Conservation (phyloP, 2,113 vertebrate species). For the Nestor notabilis region DNA sequence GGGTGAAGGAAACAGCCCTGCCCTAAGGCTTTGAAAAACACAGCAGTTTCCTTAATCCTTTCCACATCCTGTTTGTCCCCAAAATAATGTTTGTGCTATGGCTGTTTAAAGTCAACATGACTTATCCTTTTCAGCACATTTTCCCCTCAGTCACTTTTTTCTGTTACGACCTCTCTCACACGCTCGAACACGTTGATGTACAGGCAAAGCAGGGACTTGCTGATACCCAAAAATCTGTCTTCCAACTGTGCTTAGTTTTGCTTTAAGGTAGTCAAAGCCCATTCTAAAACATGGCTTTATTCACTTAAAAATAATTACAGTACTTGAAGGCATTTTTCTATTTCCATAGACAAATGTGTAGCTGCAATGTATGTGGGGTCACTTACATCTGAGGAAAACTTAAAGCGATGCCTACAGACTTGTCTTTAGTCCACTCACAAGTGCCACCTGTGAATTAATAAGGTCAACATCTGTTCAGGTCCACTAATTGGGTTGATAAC, state of each 20-base stretch:
- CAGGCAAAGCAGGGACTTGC: accelerated
- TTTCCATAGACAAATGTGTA: not conserved
- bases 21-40: not conserved
- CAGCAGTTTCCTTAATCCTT: not conserved
- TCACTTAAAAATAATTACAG: not conserved
- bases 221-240: not conserved
- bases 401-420: not conserved
- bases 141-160: not conserved
- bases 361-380: not conserved
- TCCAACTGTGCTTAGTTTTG: not conserved
- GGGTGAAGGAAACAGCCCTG: not conserved
- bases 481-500: not conserved
- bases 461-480: not conserved
- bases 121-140: not conserved
- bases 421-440: not conserved
- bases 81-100: not conserved
- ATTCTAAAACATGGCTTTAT: not conserved
- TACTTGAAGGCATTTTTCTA: not conserved
- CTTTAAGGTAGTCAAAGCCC: not conserved
- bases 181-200: not conserved
- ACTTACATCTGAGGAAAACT: not conserved
- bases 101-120: not conserved
- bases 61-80: not conserved
- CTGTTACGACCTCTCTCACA: not conserved
- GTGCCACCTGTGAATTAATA: not conserved